Base-by-base conservation (phyloP, 1,140 invertebrate species). In the Cardiocondyla obscurior region DNA sequence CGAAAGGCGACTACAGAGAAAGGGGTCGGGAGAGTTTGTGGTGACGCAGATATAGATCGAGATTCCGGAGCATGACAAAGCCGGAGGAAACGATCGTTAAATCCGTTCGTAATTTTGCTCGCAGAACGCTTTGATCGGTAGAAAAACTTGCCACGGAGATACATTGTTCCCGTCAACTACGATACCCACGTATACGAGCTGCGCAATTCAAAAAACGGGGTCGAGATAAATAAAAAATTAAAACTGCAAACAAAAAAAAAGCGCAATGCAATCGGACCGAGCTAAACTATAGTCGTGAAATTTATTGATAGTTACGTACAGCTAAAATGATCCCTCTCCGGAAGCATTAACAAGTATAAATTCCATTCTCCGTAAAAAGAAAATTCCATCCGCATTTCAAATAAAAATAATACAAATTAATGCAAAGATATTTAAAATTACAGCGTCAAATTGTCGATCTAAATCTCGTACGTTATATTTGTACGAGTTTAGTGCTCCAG, bases 31-130 rank as follows among this genome's bases (percentile, higher is more conserved):
- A n/a, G 36, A 14, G 19, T 28, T 79, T 69, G 62, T 16, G 72
- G 60, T 39, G 67, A 58, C 7, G n/a, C 22, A 73, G 81, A 51
- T 44, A 87, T 70, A 73, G 82, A 81, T 79, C 70, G 82, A 84
- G 74, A 87, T 87, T 88, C 76, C 65, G 36, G 73, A 77, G 85
- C 74, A 88, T 81, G 85, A 87, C 86, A 88, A 88, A 88, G 86
- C 64, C 76, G 79, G 6, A 69, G 82, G 85, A 88, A 83, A 88
- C 82, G 86, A 87, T 88, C 82, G 85, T 88, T 88, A 88, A 87
- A 88, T 87, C 70, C 70, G 57, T 85, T 46, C 76, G 82, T 84
- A 87, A 85, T 79, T 79, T 79, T 36, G 25, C 70, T 85, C 55
- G 82, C 22, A 62, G 69, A 44, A 60, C 30, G 55, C 85, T 88